Conservation (phyloP, 2,113 vertebrate species). For the Octodon degus region DNA sequence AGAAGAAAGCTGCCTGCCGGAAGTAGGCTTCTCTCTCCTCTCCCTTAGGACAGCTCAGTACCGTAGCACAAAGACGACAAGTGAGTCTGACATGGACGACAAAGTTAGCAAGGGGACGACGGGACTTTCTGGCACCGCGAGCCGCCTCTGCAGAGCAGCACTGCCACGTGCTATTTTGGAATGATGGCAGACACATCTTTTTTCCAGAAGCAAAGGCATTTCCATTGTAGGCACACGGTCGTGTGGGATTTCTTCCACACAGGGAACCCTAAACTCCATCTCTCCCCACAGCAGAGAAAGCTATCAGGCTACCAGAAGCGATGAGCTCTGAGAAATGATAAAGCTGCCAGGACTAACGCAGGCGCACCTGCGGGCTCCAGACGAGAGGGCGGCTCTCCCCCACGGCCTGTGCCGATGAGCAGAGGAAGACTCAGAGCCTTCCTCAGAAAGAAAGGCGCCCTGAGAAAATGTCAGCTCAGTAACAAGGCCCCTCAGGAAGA, state of each 20-base stretch:
- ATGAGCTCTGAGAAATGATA: background rate
- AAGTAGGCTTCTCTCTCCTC: background rate
- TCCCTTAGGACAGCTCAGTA: background rate
- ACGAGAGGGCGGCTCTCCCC: fast-evolving
- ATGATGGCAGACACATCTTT: background rate
- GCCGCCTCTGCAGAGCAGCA: background rate
- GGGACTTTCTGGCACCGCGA: background rate
- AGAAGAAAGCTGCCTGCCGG: background rate
- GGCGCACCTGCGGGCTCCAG: background rate
- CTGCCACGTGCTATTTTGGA: background rate
- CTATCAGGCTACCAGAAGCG: background rate
- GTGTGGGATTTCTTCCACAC: background rate
- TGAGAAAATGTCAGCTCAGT: background rate
- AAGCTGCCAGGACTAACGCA: background rate
- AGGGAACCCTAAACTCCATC: background rate
- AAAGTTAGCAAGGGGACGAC: background rate
- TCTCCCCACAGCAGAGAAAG: background rate
- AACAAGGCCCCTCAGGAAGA: background rate
- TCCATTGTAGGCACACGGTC: background rate
- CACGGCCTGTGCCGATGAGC: background rate
- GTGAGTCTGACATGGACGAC: background rate
- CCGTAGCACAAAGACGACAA: background rate
- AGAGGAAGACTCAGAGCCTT: background rate
- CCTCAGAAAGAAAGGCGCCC: background rate
- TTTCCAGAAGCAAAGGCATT: background rate